Base-by-base conservation (phyloP, 2,888 invertebrate genomes). In the Abrostola triplasia region DNA sequence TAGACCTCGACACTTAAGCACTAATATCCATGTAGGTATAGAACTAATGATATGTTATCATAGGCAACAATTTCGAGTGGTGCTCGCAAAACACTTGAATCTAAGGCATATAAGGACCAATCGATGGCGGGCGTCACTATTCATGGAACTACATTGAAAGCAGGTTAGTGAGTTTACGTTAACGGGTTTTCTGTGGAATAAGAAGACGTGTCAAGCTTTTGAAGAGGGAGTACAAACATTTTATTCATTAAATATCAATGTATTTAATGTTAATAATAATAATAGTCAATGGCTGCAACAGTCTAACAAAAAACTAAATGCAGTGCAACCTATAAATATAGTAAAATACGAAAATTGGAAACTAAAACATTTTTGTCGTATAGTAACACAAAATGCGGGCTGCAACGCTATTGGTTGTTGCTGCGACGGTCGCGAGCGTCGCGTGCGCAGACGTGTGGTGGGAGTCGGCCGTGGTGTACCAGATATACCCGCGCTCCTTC, bases 401-500 rank as follows among this genome's bases (percentile, higher is more conserved):
- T 56, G 44, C 56, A 1, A 51, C 57, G 41, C 35, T 68, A 49
- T 24, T 59, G 40, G 12, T 73, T 65, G 6, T 59, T 5, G 65
- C 69, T 51, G 64, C 58, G 12, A n/a, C 52, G 36, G 37, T 36
- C 24, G 52, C 50, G 44, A 42, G 52, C 37, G 56, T 57, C 5
- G 50, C 59, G 35, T 50, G 61, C 0, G 88, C 84, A 38, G 76
- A 82, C 36, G 95, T 96, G 69, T 98, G 98, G 98, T 97, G 97
- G 96, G 95, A 97, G 82, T 96, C 95, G n/a, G 95, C 96, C 0
- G 94, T 96, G 6, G 93, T 97, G 67, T 98, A 98, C 88, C 97
- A 98, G 89, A 96, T 97, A 59, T 97, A 97, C 84, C 96, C 97
- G 0, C 94, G 96, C 65, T 97, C 97, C 0, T 98, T 96, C 91